Evolutionary conservation across 2,888 invertebrate species (phyloP), one percentile per base, ranked within the genome.

Genomic region (Agrotis ipsilon): DNA sequence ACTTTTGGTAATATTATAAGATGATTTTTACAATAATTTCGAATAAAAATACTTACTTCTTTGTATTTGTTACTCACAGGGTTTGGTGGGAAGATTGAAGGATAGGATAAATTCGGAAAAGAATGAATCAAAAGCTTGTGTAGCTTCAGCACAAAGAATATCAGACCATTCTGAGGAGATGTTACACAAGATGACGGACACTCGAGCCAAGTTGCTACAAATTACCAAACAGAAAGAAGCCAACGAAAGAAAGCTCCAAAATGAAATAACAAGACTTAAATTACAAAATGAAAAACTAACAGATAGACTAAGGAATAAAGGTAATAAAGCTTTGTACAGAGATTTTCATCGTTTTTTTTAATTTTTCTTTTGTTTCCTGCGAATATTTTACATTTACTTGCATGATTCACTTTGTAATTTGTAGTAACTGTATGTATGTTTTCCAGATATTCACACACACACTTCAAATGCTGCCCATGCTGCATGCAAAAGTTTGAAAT

Each of bases 41-140:
- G 9, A 3, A 27, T 9, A 0, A 18, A 9, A 16, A 16, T 3
- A 32, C 9, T 14, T 1, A n/a, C 0, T 43, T 49, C 5, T 57
- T 63, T 88, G 6, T 49, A 4, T 57, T 63, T 88, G 6, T n/a
- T 62, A 88, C 5, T 27, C 86, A 46, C 68, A 96, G 96, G 88
- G 83, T 21, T 81, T 88, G 66, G 78, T 93, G 13, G 85, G 81
- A n/a, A 91, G 84, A 66, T 76, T 94, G 6, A 94, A 93, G 81
- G 89, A 91, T 27, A 93, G 91, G 80, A 84, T 95, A 49, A 89
- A 80, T 71, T 75, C 72, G 5, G 95, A 95, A 75, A 94, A 94
- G 80, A 94, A 93, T 90, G 94, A 95, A 85, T 89, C 95, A 3
- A 93, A 89, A 80, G 93, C 95, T 18, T 96, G 96, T 88, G 91